Evolutionary conservation across 2,888 invertebrate species (phyloP).

Genomic region (Caenorhabditis sp.): DNA sequence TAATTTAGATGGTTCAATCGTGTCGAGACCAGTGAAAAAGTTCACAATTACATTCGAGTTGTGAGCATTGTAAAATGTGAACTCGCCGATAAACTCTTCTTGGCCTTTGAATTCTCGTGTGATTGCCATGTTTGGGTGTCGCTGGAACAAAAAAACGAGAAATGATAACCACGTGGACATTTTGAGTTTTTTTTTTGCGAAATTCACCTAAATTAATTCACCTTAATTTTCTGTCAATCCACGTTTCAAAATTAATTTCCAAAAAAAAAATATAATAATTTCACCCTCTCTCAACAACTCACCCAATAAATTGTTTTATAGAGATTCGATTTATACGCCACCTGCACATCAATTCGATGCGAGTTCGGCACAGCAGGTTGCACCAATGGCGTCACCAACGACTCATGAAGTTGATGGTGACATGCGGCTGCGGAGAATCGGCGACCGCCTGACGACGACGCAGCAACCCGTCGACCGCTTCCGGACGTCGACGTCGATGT

Average conservation of each 20-base stretch:
- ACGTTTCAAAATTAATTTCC: no score
- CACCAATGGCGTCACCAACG: slow-evolving; percentile 4
- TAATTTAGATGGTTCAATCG: slow-evolving; percentile 9
- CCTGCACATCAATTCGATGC: slow-evolving; percentile 32
- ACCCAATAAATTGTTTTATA: slow-evolving; percentile 38
- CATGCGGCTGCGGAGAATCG: neutral
- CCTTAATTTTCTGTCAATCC: no score
- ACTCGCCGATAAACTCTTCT: slow-evolving; percentile 36
- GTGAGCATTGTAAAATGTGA: slow-evolving; percentile 14
- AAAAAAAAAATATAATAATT: no score
- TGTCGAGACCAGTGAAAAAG: slow-evolving; percentile 25
- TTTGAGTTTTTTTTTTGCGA: no score
- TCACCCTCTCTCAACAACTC: neutral
- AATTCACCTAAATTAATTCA: no score
- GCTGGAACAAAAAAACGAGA: slow-evolving; percentile 7
- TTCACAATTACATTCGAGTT: slow-evolving; percentile 34
- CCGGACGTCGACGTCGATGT: neutral
- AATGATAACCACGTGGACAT: neutral
- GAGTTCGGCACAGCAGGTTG: slow-evolving; percentile 14
- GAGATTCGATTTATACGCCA: slow-evolving; percentile 29
- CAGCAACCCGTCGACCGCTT: neutral
- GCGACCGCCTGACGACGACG: neutral
- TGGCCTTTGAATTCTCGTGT: slow-evolving; percentile 28
- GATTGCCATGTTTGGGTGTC: slow-evolving; percentile 42
- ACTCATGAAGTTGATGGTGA: slow-evolving; percentile 5